These are phyloP conservation scores for Cryptocheilus praepositus DNA, from an alignment of 2,888 invertebrate genomes.

Conservation along the genomic window DNA sequence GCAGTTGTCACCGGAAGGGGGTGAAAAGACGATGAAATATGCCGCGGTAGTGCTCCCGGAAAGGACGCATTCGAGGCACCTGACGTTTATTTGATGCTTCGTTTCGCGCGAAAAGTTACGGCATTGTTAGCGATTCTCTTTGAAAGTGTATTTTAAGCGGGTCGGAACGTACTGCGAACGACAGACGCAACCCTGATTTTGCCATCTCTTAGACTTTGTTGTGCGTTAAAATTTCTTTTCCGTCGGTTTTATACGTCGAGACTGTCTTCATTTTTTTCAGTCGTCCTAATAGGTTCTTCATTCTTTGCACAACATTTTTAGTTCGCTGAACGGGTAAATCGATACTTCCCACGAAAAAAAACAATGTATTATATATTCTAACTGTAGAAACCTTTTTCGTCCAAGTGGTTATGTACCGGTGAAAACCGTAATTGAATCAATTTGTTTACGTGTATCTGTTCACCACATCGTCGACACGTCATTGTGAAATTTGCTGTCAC, in stretches of 20 bases:
- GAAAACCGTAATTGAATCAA: too few species aligned
- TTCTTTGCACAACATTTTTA: too few species aligned
- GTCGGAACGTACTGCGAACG: constrained; percentile 39
- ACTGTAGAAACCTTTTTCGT: too few species aligned
- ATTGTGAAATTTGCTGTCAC: too few species aligned
- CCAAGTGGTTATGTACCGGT: too few species aligned
- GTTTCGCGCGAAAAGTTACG: constrained; percentile 45
- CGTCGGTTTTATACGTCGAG: background rate
- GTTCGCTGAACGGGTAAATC: too few species aligned
- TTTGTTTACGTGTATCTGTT: too few species aligned
- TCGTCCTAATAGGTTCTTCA: background rate
- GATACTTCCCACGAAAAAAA: too few species aligned
- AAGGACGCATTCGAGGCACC: constrained; percentile 4
- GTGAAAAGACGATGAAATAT: constrained; percentile 6
- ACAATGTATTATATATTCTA: too few species aligned
- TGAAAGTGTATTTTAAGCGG: constrained; percentile 43
- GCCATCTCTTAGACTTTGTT: background rate
- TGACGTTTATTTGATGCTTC: constrained; percentile 33
- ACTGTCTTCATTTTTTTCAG: constrained; percentile 3
- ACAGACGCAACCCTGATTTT: constrained; percentile 32
- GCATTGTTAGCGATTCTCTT: constrained; percentile 40
- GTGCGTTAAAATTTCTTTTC: background rate
- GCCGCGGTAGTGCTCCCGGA: background rate
- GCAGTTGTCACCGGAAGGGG: background rate
- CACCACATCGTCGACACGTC: too few species aligned